Evolutionary conservation across 2,888 invertebrate genomes (phyloP), one percentile per base, ranked within the genome.

Genomic region (Dasysyrphus tricinctus): DNA sequence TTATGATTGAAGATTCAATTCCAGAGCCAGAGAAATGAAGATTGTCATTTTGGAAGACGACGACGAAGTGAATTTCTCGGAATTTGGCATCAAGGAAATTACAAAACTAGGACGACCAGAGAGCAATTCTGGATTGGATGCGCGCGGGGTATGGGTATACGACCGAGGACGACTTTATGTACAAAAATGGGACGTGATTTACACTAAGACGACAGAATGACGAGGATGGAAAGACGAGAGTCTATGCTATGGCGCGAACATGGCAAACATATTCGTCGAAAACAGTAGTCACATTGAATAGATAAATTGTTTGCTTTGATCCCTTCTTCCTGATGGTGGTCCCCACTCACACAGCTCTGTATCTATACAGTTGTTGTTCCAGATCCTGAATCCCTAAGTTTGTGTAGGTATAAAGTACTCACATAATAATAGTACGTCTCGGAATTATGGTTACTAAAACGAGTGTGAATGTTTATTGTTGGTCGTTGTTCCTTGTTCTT

Each of bases 231-330:
- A 56, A 34, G 57, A 83, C 19, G 59, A 39, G 14, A 54, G 24
- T 8, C 29, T 14, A 7, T 32, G 16, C 37, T 37, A 54, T 74
- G 61, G 80, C 76, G 80, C 76, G 65, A 84, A 80, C 76, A 80
- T 76, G 57, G 80, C 65, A 77, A 73, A 80, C 80, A 80, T 67
- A 61, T 76, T 76, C 65, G 80, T 80, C 57, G 80, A 72, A 76
- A 80, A 80, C 80, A 77, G 67, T 47, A 78, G 74, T 74, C 70
- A 74, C 76, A 77, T 76, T 32, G 67, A 76, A 77, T 69, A 77
- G 85, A 85, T 85, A 81, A 85, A 84, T 80, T 85, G 85, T 85
- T 81, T 44, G 85, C 81, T 69, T 81, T 85, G 81, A 80, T 85
- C 85, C 80, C 63, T 57, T 83, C 39, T 29, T 67, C 69, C 49